Percentiles rank a stretch among this genome's conserved stretches.
phyloP scores from a whole-genome alignment of 2,113 vertebrate species.

The Mellivora capensis region DNA sequence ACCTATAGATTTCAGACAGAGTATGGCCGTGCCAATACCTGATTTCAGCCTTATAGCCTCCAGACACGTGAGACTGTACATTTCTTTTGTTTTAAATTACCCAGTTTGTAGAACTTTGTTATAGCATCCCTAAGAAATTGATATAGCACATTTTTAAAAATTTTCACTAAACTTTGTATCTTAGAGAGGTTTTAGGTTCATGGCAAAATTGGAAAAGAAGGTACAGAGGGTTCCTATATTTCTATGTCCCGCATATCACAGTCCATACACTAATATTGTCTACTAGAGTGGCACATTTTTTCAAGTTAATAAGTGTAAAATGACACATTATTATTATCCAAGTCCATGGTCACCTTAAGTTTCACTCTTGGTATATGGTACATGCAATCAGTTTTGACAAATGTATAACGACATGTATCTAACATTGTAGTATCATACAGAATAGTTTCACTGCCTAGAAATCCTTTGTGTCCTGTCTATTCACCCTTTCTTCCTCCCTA shows the following conservation, averaged over 20 bases:
- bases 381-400: not conserved
- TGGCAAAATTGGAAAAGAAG: not conserved
- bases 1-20: not conserved
- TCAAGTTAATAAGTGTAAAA: not conserved
- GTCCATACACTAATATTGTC: not conserved
- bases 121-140: not conserved
- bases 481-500: not conserved
- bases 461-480: not conserved
- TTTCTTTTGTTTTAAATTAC: not conserved
- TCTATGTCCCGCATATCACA: not conserved
- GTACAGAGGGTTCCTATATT: not conserved
- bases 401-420: not conserved
- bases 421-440: not conserved
- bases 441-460: not conserved
- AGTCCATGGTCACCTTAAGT: not conserved
- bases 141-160: not conserved
- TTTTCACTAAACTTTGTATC: not conserved
- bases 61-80: not conserved
- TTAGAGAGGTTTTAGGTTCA: not conserved
- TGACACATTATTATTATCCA: not conserved
- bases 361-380: not conserved
- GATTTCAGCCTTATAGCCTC: not conserved
- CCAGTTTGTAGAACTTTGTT: not conserved
- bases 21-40: fast-evolving
- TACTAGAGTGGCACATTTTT: not conserved